Evolutionary conservation across 2,888 invertebrate species (phyloP).

Genomic region (Buathra laborator): DNA sequence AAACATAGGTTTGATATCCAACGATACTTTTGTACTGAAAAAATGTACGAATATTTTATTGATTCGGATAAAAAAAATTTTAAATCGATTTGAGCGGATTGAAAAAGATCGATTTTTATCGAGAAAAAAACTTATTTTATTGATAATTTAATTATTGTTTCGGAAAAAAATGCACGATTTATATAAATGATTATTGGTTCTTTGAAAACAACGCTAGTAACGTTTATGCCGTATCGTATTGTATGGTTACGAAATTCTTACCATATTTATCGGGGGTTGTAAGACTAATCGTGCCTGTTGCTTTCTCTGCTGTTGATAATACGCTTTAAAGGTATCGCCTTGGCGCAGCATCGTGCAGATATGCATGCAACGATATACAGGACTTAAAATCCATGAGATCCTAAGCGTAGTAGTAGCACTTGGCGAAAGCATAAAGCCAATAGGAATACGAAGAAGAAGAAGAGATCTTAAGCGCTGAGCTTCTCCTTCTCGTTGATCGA

Average conservation of each 20-base stretch:
- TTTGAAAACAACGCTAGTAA: no score
- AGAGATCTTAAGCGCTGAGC: conserved; percentile 86
- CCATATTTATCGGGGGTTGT: conserved; percentile 95
- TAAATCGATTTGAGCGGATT: conserved; percentile 76
- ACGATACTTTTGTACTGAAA: conserved; percentile 94
- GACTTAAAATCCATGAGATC: conserved; percentile 98
- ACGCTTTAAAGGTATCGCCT: conserved; percentile 96
- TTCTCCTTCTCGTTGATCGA: conserved; percentile 88
- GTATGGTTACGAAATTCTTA: conserved; percentile 73
- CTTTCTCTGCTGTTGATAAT: conserved; percentile 95
- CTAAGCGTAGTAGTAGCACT: conserved; percentile 88
- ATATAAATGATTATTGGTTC: no score
- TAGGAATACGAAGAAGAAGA: no score
- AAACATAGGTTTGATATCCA: conserved; percentile 94
- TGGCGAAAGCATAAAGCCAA: no score
- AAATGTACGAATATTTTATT: neutral
- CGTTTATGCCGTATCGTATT: no score
- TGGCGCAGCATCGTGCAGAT: conserved; percentile 98
- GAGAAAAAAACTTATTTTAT: no score
- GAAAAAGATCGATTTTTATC: no score
- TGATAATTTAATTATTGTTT: no score
- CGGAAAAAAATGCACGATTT: no score
- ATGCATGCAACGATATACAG: conserved; percentile 98
- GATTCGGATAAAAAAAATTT: no score
- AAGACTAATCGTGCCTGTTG: conserved; percentile 97